Evolutionary conservation across 2,113 vertebrate genomes (phyloP).

Genomic region (Pomatorhinus ruficollis): DNA sequence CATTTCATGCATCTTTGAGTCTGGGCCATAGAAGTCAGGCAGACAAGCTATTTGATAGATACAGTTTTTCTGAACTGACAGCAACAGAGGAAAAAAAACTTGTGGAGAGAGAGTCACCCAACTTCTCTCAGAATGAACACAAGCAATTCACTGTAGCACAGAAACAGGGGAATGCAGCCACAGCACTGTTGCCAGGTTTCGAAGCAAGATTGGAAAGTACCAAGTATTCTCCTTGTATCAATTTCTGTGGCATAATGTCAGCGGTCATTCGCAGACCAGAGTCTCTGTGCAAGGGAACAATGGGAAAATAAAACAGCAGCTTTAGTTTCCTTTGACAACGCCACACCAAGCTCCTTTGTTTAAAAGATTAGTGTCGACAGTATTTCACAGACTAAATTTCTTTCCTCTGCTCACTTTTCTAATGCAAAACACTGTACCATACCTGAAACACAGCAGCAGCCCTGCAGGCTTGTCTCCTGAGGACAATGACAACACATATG

Average conservation of each 20-base stretch:
- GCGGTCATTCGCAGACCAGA: background rate
- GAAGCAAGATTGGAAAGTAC: background rate
- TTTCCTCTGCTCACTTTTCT: slow-evolving; percentile 7
- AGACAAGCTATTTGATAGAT: background rate
- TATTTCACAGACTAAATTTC: background rate
- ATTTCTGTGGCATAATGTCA: background rate
- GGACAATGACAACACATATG: slow-evolving; percentile 44
- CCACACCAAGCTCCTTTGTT: background rate
- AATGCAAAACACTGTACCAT: background rate
- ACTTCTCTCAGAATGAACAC: background rate
- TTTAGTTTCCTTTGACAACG: slow-evolving; percentile 19
- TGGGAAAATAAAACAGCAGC: background rate
- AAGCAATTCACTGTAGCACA: background rate
- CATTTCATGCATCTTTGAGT: slow-evolving; percentile 27
- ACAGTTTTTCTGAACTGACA: background rate
- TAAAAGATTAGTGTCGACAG: background rate
- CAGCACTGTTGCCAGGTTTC: background rate
- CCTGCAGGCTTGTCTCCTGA: background rate
- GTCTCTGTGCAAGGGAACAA: background rate
- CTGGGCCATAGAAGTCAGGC: background rate
- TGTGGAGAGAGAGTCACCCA: background rate
- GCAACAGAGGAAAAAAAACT: background rate
- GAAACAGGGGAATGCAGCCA: background rate
- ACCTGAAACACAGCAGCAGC: slow-evolving; percentile 27
- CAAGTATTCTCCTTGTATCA: background rate